Base-by-base conservation (phyloP, 2,797 vertebrate genomes). In the Setipinna tenuifilis region DNA sequence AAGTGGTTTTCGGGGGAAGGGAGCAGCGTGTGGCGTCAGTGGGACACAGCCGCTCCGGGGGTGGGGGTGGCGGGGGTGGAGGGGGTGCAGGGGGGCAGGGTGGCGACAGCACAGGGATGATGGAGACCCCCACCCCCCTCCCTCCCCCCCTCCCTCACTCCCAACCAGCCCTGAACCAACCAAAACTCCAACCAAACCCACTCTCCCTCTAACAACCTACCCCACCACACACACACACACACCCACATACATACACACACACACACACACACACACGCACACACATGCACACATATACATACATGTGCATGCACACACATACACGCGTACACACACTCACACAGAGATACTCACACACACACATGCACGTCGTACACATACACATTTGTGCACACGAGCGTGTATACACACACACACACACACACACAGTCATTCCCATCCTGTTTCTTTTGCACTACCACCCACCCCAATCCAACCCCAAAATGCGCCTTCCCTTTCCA, bases 1-100 rank as follows among this genome's bases (percentile, higher is more conserved):
- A 96, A 96, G 95, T 96, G 96, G 95, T 96, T 96, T 96, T 93
- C 54, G 92, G 95, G 93, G 94, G 93, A 94, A 93, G 94, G 94
- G 93, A 94, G 92, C 93, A 94, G 93, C 88, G 94, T 95, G 94
- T 93, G 94, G 95, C 95, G 94, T 96, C 95, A 95, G 95, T 93
- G 94, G 93, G 94, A 95, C 95, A 93, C 91, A 44, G 92, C 88
- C 81, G 46, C 84, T 84, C 82, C 21, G 81, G 35, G 90, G 90
- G 50, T 54, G 50, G 50, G 7, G 50, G 50, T 3, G 50, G 50
- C 0, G 50, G 50, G 50, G 50, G 50, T 9, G 14, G 50, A 54
- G 50, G 14, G 50, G 10, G 46, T 3, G 46, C 4, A 10, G 46
- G 89, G 90, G 89, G 82, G 28, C 85, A 80, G 25, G 89, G 91